A percentile compares a stretch with the other conserved stretches of the same genome.
Evolutionary conservation across 2,888 invertebrate species (phyloP).

Genomic region (Beris chalybata): DNA sequence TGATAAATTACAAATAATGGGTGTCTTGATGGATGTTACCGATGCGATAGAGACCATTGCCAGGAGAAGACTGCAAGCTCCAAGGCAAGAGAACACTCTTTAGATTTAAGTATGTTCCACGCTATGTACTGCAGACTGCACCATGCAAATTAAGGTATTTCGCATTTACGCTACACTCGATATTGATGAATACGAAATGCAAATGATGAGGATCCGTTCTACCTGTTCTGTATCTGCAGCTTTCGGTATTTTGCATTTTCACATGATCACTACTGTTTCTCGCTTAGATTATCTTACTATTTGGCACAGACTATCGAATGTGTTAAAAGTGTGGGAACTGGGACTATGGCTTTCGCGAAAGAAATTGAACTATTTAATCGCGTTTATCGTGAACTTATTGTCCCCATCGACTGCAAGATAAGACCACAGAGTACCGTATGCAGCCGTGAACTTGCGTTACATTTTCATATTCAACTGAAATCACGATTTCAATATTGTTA

Average conservation of each 20-base stretch:
- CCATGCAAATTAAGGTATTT: slow-evolving; percentile 35
- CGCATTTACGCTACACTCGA: slow-evolving; percentile 9
- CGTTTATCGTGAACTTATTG: slow-evolving; percentile 28
- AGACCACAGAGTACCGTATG: neutral
- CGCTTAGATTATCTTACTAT: slow-evolving; percentile 13
- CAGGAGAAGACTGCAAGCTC: no score
- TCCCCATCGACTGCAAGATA: slow-evolving; percentile 13
- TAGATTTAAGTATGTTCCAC: no score
- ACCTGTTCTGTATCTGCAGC: slow-evolving; percentile 9
- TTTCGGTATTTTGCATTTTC: slow-evolving; percentile 19
- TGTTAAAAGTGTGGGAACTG: slow-evolving; percentile 26
- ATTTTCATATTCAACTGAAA: slow-evolving; percentile 19
- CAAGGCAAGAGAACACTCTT: slow-evolving; percentile 3
- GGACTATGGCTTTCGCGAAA: slow-evolving; percentile 20
- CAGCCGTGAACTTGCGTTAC: slow-evolving; percentile 21
- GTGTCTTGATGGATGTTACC: slow-evolving; percentile 36
- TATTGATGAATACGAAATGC: slow-evolving; percentile 34
- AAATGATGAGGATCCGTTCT: slow-evolving; percentile 23
- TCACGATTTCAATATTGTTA: slow-evolving; percentile 28
- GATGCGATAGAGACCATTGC: neutral
- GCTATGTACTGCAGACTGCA: neutral
- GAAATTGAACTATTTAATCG: slow-evolving; percentile 32
- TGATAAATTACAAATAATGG: slow-evolving; percentile 40
- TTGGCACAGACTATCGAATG: slow-evolving; percentile 12
- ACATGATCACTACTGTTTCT: slow-evolving; percentile 28